phyloP scores from a whole-genome alignment of 2,888 invertebrate species.

The Alsophila aescularia region DNA sequence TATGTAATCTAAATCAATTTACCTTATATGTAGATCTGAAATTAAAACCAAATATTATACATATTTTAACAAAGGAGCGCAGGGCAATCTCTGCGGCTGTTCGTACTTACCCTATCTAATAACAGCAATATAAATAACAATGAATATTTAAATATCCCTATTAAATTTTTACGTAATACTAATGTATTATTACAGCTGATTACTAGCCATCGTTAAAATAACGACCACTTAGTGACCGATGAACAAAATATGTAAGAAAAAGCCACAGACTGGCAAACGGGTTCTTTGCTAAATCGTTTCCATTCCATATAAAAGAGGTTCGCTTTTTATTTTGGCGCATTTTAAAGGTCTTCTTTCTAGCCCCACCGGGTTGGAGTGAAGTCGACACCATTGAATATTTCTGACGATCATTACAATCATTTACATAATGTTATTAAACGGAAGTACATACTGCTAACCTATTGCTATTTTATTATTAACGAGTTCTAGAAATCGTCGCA shows the following conservation, averaged over 20 bases:
- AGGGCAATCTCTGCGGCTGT: too few relatives aligned
- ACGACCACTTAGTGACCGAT: background rate
- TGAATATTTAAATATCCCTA: background rate
- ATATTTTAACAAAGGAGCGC: too few relatives aligned
- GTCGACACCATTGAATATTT: slow-evolving; percentile 2
- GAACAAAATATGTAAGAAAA: background rate
- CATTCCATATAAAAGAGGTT: background rate
- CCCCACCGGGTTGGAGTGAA: background rate
- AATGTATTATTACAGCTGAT: background rate
- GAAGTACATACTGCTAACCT: background rate
- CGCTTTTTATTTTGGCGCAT: slow-evolving; percentile 1
- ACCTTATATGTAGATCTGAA: too few relatives aligned
- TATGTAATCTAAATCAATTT: too few relatives aligned
- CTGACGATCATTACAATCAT: background rate
- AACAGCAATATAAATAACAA: background rate
- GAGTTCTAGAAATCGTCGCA: background rate
- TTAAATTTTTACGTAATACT: background rate
- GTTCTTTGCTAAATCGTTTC: background rate
- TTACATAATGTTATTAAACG: slow-evolving; percentile 4
- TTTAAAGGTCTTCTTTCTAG: slow-evolving; percentile 6
- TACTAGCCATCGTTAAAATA: background rate
- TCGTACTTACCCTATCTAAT: background rate
- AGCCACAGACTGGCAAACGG: background rate
- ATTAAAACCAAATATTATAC: too few relatives aligned
- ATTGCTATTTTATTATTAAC: background rate